Percentiles rank a stretch among this genome's conserved stretches.
These are phyloP conservation scores for Dimorphilus gyrociliatus DNA, from an alignment of 2,888 invertebrate species.

Conservation along the genomic window DNA sequence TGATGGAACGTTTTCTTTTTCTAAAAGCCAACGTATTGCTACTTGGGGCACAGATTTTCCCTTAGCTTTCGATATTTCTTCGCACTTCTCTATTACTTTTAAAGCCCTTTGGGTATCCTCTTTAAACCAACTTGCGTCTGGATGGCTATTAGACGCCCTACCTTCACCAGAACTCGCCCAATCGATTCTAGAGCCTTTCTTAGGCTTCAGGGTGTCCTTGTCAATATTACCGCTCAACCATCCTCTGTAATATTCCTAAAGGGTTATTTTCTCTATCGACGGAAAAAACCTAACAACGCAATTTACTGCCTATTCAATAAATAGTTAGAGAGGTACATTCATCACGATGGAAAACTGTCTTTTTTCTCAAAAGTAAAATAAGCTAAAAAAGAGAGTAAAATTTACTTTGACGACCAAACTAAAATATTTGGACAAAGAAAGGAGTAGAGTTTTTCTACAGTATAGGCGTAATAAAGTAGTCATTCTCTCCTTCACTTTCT, in stretches of 20 bases:
- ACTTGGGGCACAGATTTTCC: slow-evolving; percentile 5
- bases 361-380: too few species aligned
- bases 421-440: too few species aligned
- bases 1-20: slow-evolving; percentile 4
- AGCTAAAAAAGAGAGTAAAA: too few species aligned
- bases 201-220: slow-evolving; percentile 1
- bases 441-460: too few species aligned
- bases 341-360: too few species aligned
- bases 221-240: slow-evolving; percentile 6
- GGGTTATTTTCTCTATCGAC: too few species aligned
- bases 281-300: too few species aligned
- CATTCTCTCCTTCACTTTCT: too few species aligned
- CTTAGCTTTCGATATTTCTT: slow-evolving; percentile 5
- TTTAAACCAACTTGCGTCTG: slow-evolving; percentile 6
- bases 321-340: too few species aligned
- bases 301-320: too few species aligned
- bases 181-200: slow-evolving; percentile 5
- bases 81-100: slow-evolving; percentile 5
- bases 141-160: slow-evolving; percentile 6
- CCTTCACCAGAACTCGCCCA: slow-evolving; percentile 4
- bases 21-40: slow-evolving; percentile 5
- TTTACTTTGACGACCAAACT: too few species aligned
- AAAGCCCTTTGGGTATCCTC: slow-evolving; percentile 4
- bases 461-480: too few species aligned
- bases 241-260: slow-evolving; percentile 6